These are phyloP conservation scores for Pseudolaguvia tuberculata DNA, from an alignment of 2,113 vertebrate genomes.

Conservation along the genomic window DNA sequence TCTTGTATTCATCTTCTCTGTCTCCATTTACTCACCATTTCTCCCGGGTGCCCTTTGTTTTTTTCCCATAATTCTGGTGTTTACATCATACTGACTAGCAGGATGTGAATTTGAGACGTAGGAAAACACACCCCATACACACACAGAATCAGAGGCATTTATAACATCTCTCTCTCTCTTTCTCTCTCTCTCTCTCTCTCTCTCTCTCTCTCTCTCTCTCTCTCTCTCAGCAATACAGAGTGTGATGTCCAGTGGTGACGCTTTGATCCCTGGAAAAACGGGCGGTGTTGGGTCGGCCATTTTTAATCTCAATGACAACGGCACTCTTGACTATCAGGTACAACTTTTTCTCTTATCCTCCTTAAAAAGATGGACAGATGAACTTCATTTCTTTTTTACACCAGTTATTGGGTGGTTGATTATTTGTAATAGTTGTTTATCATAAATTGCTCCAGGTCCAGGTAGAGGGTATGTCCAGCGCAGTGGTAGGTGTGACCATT, in stretches of 20 bases:
- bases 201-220: conserved; percentile 14
- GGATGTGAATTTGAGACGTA: too few relatives aligned
- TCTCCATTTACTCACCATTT: too few relatives aligned
- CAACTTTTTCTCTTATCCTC: background rate
- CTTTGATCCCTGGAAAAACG: conserved; percentile 79
- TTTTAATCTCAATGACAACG: conserved; percentile 82
- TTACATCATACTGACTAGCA: too few relatives aligned
- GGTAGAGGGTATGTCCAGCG: conserved; percentile 78
- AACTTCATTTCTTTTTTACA: background rate
- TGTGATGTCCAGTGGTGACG: conserved; percentile 84
- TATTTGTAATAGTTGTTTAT: background rate
- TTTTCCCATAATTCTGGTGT: too few relatives aligned
- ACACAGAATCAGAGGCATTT: too few relatives aligned
- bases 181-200: too few relatives aligned
- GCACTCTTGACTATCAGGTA: conserved; percentile 90
- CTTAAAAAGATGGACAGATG: background rate
- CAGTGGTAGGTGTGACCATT: conserved; percentile 78
- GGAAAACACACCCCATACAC: too few relatives aligned
- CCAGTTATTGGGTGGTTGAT: too few relatives aligned
- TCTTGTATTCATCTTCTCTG: too few relatives aligned
- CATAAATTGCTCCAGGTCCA: conserved; percentile 71
- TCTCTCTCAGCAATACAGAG: conserved; percentile 80
- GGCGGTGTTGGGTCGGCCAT: conserved; percentile 86
- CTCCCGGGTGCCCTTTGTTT: too few relatives aligned
- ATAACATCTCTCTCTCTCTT: too few relatives aligned